phyloP scores from a whole-genome alignment of 92 coral and sea anemone genomes.

The Zoanthus sociatus region DNA sequence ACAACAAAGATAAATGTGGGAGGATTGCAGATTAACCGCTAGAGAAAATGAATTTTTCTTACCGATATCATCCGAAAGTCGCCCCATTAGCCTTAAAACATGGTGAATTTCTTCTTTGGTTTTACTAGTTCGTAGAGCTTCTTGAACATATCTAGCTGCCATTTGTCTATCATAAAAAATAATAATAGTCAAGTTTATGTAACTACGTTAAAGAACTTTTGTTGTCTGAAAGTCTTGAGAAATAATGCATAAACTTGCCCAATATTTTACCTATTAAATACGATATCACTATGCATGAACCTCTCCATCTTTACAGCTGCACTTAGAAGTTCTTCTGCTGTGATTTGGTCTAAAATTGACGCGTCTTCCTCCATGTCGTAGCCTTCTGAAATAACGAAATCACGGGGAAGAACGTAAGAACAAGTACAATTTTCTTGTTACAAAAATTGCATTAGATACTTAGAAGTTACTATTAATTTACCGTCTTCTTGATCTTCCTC shows the following conservation, averaged over 20 bases:
- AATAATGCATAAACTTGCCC: conserved; percentile 13
- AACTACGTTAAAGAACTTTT: conserved; percentile 9
- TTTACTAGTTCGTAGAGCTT: conserved; percentile 84
- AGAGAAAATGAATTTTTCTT: conserved; percentile 45
- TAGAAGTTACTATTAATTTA: conserved; percentile 31
- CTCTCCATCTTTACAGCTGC: conserved; percentile 94
- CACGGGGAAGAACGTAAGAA: conserved; percentile 21
- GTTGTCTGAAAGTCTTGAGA: conserved; percentile 7
- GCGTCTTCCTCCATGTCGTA: conserved; percentile 85
- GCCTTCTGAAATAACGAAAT: conserved; percentile 65
- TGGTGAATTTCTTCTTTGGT: conserved; percentile 91
- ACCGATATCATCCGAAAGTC: conserved; percentile 98
- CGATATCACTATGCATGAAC: conserved; percentile 96
- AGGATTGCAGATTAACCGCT: background rate
- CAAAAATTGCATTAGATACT: conserved; percentile 5
- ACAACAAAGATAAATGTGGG: conserved; percentile 33
- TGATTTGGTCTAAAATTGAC: conserved; percentile 84
- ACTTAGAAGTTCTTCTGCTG: conserved; percentile 88
- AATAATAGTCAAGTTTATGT: background rate
- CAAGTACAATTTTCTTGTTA: conserved; percentile 32
- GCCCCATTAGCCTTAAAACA: conserved; percentile 86
- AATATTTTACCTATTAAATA: conserved; percentile 87
- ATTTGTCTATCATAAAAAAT: conserved; percentile 72
- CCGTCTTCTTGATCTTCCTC: conserved; percentile 99
- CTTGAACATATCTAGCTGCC: conserved; percentile 97